Percentiles rank a stretch among this genome's conserved stretches.
Conservation (phyloP, 1,140 invertebrate genomes). For the Rhizoglyphus robini region DNA sequence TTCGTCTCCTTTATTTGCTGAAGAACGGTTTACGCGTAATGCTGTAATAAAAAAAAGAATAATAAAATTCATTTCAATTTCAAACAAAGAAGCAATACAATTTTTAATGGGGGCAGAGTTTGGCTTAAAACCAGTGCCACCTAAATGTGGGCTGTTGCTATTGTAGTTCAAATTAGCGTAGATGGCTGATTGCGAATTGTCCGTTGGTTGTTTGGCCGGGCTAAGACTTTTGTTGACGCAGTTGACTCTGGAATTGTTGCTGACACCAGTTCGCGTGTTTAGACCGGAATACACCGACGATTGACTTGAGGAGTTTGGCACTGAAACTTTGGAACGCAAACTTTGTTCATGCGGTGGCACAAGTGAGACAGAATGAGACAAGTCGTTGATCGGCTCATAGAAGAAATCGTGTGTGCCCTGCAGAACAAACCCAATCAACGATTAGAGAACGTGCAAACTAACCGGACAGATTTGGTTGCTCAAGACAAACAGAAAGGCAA, state of each 20-base stretch:
- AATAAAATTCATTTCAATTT: background rate
- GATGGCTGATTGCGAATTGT: background rate
- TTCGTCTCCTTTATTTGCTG: conserved; percentile 50
- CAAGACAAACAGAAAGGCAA: too few species aligned
- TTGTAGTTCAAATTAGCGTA: background rate
- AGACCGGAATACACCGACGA: background rate
- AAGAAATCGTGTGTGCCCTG: too few species aligned
- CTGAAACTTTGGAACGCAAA: too few species aligned
- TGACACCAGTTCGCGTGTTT: background rate
- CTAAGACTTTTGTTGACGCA: background rate
- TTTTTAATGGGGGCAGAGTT: background rate
- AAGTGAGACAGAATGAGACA: too few species aligned
- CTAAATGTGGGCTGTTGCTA: background rate
- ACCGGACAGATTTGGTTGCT: too few species aligned
- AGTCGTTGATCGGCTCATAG: too few species aligned
- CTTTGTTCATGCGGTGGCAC: too few species aligned
- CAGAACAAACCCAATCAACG: too few species aligned
- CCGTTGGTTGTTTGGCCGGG: background rate
- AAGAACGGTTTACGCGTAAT: background rate
- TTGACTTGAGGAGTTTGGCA: too few species aligned
- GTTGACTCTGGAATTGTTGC: too few species aligned
- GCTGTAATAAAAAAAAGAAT: background rate
- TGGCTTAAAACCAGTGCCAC: background rate
- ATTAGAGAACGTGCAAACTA: too few species aligned
- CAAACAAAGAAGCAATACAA: background rate